Evolutionary conservation across 2,797 vertebrate species (phyloP).

Genomic region (Australoheros facetus): DNA sequence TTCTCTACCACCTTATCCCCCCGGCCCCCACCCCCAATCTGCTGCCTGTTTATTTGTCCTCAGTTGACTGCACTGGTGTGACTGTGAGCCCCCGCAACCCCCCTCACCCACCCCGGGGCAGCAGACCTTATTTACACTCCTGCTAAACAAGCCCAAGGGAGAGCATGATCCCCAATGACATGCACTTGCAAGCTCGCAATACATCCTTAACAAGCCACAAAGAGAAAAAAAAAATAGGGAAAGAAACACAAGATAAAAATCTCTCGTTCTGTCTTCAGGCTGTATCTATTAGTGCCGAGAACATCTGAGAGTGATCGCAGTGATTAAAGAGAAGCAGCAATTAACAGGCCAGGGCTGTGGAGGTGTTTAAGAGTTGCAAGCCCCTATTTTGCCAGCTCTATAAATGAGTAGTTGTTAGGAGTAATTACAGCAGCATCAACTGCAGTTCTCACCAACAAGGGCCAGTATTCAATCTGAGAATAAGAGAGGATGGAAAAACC

Average conservation of each 20-base stretch:
- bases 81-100: constrained; percentile 22
- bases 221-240: constrained; percentile 33
- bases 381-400: constrained; percentile 66
- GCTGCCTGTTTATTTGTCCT: constrained; percentile 70
- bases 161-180: constrained; percentile 72
- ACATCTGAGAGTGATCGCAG: constrained; percentile 47
- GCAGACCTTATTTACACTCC: constrained; percentile 76
- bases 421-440: constrained; percentile 73
- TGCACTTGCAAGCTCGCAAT: constrained; percentile 54
- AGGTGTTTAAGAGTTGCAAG: constrained; percentile 75
- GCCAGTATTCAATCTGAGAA: not conserved
- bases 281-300: constrained; percentile 49
- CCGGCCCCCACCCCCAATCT: constrained; percentile 40
- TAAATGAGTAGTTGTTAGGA: constrained; percentile 76
- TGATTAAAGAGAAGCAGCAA: constrained; percentile 71
- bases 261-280: constrained; percentile 43
- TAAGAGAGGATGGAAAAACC: not conserved
- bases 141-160: constrained; percentile 76
- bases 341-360: constrained; percentile 67
- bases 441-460: constrained; percentile 48
- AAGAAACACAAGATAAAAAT: constrained; percentile 28
- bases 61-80: constrained; percentile 66
- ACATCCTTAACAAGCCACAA: constrained; percentile 67
- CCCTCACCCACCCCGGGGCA: constrained; percentile 20
- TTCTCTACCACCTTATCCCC: constrained; percentile 8